Evolutionary conservation across 64 coral and sea anemone genomes (phyloP), one percentile per base, ranked within the genome.

Genomic region (Astreopora myriophthalma): DNA sequence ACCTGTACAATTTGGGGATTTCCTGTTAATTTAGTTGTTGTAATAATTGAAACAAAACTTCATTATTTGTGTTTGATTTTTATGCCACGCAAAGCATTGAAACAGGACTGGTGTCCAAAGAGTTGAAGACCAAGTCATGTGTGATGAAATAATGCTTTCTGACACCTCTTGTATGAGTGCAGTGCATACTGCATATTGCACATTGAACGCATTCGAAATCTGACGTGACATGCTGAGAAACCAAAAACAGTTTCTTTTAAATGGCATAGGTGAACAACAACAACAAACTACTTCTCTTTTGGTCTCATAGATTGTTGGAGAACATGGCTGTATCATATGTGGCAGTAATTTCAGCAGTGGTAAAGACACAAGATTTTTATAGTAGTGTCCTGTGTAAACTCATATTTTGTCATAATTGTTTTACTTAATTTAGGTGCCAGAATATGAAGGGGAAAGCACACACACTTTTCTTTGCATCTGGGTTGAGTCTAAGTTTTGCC

Each of bases 131-230:
- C 16, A 16, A 67, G 75, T 79, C 46, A 55, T 26, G 4, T 33
- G 24, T 79, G 75, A 79, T 79, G 75, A 79, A 79, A 79, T 32
- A 44, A n/a, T n/a, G n/a, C 25, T 79, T 80, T 88, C 85, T 93
- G 92, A 93, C 92, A 93, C 92, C 92, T 93, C 92, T 93, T 93
- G 92, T 93, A 71, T 88, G 92, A 93, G 92, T 93, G 85, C 85
- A 17, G 1, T 27, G 42, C 6, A 16, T 79, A 68, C 16, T 24
- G 63, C 6, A 5, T 80, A 67, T 24, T 33, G 85, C 26, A 80
- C 92, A 16, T 22, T 93, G 92, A 93, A 88, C 92, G 64, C 74
- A 88, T 88, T 72, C 39, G 71, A 80, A 55, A 67, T 72, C 60
- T 86, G 83, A 75, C n/a, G 17, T 58, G 31, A 27, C 38, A 29